Conservation (phyloP, 2,113 vertebrate genomes). For the Xyliphius kryptos region DNA sequence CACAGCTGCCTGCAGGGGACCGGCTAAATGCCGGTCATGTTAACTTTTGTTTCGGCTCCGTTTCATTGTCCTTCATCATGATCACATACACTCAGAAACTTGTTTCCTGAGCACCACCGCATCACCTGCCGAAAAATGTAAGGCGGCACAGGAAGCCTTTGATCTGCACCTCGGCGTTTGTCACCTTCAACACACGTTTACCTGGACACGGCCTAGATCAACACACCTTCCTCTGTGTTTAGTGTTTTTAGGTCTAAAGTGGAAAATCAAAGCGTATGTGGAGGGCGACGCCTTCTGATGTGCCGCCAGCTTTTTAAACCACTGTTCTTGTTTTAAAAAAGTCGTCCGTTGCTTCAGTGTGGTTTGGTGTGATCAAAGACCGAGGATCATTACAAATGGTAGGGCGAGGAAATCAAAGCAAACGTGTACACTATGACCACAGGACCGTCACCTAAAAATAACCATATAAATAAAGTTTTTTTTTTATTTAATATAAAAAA, state of each 20-base stretch:
- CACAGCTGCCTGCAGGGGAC: neutral
- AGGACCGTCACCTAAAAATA: neutral
- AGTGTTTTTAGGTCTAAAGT: slow-evolving; percentile 40
- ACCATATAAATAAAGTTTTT: too few species aligned
- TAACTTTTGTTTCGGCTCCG: slow-evolving; percentile 44
- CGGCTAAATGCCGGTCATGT: slow-evolving; percentile 25
- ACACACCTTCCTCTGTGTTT: slow-evolving; percentile 34
- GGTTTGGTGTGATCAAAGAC: slow-evolving; percentile 53
- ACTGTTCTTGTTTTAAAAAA: slow-evolving; percentile 28
- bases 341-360: slow-evolving; percentile 17
- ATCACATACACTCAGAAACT: slow-evolving; percentile 44
- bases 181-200: slow-evolving; percentile 41
- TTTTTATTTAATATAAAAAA: too few species aligned
- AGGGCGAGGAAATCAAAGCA: slow-evolving; percentile 43
- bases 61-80: slow-evolving; percentile 35
- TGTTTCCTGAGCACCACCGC: slow-evolving; percentile 34
- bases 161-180: slow-evolving; percentile 37
- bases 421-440: slow-evolving; percentile 27
- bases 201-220: slow-evolving; percentile 41
- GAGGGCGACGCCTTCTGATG: slow-evolving; percentile 43
- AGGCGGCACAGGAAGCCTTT: slow-evolving; percentile 26
- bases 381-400: slow-evolving; percentile 39
- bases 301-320: slow-evolving; percentile 38
- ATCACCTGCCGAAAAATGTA: slow-evolving; percentile 27
- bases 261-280: slow-evolving; percentile 27